Conservation (phyloP, 2,888 invertebrate species). For the Drosophila greeni region DNA sequence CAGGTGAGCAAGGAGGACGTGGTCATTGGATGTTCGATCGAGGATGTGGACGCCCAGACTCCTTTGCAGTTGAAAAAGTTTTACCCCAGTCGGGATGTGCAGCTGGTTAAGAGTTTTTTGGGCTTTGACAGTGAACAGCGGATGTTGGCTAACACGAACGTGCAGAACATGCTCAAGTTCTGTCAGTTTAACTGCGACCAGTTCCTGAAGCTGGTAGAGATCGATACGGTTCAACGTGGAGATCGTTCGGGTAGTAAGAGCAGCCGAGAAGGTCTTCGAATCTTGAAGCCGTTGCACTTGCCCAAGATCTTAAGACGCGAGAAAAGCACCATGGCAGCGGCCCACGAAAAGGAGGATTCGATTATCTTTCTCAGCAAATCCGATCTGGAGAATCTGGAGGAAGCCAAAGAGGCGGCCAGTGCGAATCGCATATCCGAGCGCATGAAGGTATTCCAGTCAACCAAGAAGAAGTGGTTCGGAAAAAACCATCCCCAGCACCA, state of each 20-base stretch:
- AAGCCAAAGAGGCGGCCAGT: conserved; percentile 59
- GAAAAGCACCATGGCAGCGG: conserved; percentile 76
- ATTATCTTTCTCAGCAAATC: conserved; percentile 85
- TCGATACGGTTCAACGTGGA: conserved; percentile 77
- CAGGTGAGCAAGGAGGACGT: conserved; percentile 76
- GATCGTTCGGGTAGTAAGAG: conserved; percentile 79
- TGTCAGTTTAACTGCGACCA: conserved; percentile 79
- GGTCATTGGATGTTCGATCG: conserved; percentile 80
- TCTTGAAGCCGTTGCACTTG: conserved; percentile 79
- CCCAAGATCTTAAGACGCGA: conserved; percentile 77
- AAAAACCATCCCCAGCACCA: conserved; percentile 73
- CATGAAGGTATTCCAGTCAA: conserved; percentile 79
- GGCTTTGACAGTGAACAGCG: conserved; percentile 79
- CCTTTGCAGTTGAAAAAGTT: conserved; percentile 80
- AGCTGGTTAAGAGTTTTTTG: conserved; percentile 74
- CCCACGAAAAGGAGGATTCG: conserved; percentile 83
- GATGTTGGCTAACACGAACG: conserved; percentile 78
- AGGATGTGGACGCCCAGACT: conserved; percentile 75
- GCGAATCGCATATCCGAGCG: conserved; percentile 76
- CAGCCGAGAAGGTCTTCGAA: conserved; percentile 80
- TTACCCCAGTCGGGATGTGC: conserved; percentile 79
- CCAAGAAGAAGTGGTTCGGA: conserved; percentile 85
- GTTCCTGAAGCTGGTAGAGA: conserved; percentile 77
- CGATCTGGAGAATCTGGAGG: conserved; percentile 83
- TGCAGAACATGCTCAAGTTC: conserved; percentile 78